Evolutionary conservation across 2,888 invertebrate genomes (phyloP).

Genomic region (Chrysolina oricalcia): DNA sequence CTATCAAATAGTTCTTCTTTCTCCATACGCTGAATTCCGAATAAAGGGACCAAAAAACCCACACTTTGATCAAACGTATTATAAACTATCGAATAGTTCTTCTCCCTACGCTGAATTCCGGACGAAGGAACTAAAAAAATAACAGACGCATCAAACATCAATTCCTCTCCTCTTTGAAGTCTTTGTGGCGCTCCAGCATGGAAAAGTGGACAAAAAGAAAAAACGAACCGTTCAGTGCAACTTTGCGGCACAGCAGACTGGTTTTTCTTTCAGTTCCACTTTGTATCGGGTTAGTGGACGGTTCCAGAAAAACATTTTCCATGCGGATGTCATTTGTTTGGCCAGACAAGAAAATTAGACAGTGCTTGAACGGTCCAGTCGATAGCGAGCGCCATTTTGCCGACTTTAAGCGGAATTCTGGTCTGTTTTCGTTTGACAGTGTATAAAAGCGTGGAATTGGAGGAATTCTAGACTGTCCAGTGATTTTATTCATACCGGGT

Average conservation of each 20-base stretch:
- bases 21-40: background rate
- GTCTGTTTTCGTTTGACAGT: slow-evolving; percentile 15
- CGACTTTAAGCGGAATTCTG: slow-evolving; percentile 22
- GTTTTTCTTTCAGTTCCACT: slow-evolving; percentile 24
- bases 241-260: slow-evolving; percentile 9
- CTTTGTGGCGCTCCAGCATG: background rate
- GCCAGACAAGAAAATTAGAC: slow-evolving; percentile 51
- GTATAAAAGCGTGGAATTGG: background rate
- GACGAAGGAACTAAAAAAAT: background rate
- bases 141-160: background rate
- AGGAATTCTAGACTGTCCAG: background rate
- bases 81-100: background rate
- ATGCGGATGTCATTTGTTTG: slow-evolving; percentile 46
- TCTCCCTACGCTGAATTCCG: background rate
- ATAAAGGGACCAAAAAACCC: background rate
- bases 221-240: background rate
- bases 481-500: background rate
- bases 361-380: slow-evolving; percentile 33
- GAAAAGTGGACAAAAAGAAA: slow-evolving; percentile 14
- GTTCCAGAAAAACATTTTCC: slow-evolving; percentile 40
- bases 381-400: slow-evolving; percentile 28
- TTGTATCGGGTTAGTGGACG: slow-evolving; percentile 38
- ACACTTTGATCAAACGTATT: background rate
- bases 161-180: slow-evolving; percentile 7
- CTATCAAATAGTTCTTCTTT: background rate